phyloP scores from a whole-genome alignment of 2,797 vertebrate genomes.

The Parauchenoglanis punctatus region DNA sequence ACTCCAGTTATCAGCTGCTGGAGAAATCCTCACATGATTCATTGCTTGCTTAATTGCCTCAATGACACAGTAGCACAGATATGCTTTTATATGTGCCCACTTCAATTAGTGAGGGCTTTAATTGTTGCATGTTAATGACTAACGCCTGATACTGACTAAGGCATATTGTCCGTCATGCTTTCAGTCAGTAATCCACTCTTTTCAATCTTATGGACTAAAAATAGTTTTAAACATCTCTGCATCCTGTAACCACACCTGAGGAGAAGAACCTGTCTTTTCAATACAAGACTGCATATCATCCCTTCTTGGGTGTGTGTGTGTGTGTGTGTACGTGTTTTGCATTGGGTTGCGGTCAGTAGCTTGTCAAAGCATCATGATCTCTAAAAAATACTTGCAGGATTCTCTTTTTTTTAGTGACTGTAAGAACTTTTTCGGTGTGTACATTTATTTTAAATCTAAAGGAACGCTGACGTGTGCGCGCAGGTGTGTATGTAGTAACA shows the following conservation, averaged over 20 bases:
- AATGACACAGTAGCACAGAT: neutral
- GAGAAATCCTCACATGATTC: neutral
- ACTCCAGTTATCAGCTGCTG: neutral
- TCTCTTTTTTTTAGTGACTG: neutral
- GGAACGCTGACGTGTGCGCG: neutral
- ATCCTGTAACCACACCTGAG: slow-evolving; percentile 23
- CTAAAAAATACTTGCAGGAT: neutral
- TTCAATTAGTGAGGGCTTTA: neutral
- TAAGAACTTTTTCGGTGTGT: neutral
- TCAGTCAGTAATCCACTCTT: slow-evolving; percentile 15
- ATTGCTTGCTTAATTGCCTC: neutral
- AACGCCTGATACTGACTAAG: neutral
- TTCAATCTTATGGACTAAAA: neutral
- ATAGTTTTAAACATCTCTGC: neutral
- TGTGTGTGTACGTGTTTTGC: neutral
- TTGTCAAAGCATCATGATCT: neutral
- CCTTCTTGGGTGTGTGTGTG: neutral
- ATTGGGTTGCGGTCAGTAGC: neutral
- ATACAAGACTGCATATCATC: neutral
- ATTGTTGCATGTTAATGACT: neutral
- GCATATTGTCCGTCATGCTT: neutral
- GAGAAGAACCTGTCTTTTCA: slow-evolving; percentile 9
- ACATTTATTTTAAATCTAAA: neutral
- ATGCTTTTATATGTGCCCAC: neutral
- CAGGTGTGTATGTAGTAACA: neutral